These are phyloP conservation scores for Pseudachorutes palmiensis DNA, from an alignment of 1,140 invertebrate species.

Conservation along the genomic window DNA sequence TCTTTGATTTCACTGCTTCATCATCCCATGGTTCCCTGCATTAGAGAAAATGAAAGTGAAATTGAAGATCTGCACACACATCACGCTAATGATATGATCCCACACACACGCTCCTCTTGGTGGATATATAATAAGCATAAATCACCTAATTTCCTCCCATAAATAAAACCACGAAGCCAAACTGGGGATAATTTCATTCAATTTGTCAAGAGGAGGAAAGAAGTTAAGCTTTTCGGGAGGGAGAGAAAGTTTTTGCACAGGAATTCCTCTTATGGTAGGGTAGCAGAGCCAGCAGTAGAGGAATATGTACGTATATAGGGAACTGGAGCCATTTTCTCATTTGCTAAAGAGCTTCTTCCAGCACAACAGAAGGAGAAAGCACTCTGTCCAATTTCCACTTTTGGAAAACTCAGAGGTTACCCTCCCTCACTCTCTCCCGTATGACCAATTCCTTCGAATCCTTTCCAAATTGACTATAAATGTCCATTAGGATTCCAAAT, in stretches of 20 bases:
- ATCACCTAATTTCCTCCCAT: constrained; percentile 11
- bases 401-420: not conserved
- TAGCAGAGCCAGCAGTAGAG: not conserved
- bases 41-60: constrained; percentile 1
- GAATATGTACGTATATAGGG: too few species aligned
- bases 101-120: too few species aligned
- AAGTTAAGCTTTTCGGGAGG: constrained; percentile 12
- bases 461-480: not conserved
- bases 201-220: constrained; percentile 7
- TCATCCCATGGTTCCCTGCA: not conserved
- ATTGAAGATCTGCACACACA: not conserved
- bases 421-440: constrained; percentile 2
- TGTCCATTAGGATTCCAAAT: not conserved
- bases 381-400: constrained; percentile 7
- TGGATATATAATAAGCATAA: constrained; percentile 14
- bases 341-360: constrained; percentile 23
- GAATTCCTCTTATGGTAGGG: too few species aligned
- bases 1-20: not conserved
- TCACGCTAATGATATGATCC: too few species aligned
- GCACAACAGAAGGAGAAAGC: not conserved
- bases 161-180: not conserved
- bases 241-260: not conserved
- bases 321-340: constrained; percentile 14
- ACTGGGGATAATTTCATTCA: constrained; percentile 12
- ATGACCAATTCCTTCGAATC: not conserved